Conservation (phyloP, 2,113 vertebrate genomes). For the Alexandromys fortis region DNA sequence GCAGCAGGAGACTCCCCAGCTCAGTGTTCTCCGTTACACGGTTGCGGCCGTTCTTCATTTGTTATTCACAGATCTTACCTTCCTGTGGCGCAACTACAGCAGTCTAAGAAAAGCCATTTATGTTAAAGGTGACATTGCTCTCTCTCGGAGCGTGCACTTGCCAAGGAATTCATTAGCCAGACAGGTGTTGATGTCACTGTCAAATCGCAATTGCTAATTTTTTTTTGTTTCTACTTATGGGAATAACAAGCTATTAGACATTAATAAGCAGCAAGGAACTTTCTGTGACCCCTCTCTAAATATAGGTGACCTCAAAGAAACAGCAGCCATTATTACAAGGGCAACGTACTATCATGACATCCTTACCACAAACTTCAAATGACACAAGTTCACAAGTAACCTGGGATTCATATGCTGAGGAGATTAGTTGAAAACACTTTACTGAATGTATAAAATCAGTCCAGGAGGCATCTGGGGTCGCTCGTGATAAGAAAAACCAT, state of each 20-base stretch:
- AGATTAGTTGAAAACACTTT: background rate
- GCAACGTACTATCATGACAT: background rate
- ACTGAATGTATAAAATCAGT: background rate
- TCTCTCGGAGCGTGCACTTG: slow-evolving; percentile 67
- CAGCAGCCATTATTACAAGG: slow-evolving; percentile 36
- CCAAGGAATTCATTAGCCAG: slow-evolving; percentile 61
- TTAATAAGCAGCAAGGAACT: slow-evolving; percentile 69
- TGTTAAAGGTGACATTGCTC: slow-evolving; percentile 75
- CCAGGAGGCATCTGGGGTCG: background rate
- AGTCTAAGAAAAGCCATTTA: slow-evolving; percentile 56
- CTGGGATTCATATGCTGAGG: background rate
- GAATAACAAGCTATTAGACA: slow-evolving; percentile 66
- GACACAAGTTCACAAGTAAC: background rate
- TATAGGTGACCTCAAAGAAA: slow-evolving; percentile 20
- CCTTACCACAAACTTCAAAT: slow-evolving; percentile 36
- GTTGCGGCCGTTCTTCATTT: background rate
- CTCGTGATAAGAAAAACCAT: background rate
- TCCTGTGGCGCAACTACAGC: background rate
- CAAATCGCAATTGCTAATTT: slow-evolving; percentile 59
- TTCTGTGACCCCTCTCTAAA: slow-evolving; percentile 48
- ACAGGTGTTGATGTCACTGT: slow-evolving; percentile 75
- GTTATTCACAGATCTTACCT: background rate
- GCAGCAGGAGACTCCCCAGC: background rate
- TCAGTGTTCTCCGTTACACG: background rate
- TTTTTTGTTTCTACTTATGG: slow-evolving; percentile 68